phyloP scores from a whole-genome alignment of 1,140 invertebrate genomes.

The Hestina assimilis region DNA sequence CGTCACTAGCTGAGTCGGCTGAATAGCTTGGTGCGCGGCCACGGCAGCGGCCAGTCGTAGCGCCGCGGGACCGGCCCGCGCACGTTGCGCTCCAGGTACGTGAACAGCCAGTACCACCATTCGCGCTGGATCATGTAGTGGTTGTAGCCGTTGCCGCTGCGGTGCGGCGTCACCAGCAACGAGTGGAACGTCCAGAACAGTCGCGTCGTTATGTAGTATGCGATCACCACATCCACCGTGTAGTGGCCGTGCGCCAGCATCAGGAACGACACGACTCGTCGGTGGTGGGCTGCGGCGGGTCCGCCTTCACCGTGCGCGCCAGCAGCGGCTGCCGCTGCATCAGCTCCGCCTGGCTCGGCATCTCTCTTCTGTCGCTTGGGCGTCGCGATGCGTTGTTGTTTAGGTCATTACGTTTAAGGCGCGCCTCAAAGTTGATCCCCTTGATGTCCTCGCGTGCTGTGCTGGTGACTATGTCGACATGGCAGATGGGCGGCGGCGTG shows the following conservation, averaged over 20 bases:
- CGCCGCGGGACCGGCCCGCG: constrained; percentile 87
- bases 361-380: constrained; percentile 40
- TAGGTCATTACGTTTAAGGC: constrained; percentile 72
- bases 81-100: constrained; percentile 92
- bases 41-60: constrained; percentile 92
- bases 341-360: constrained; percentile 73
- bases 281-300: constrained; percentile 61
- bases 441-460: constrained; percentile 64
- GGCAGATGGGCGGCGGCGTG: constrained; percentile 43
- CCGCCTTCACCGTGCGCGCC: constrained; percentile 60
- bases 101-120: constrained; percentile 92
- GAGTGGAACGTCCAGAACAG: constrained; percentile 96
- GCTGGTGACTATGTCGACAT: constrained; percentile 63
- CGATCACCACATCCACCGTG: constrained; percentile 93
- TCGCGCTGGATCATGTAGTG: constrained; percentile 83
- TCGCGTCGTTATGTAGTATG: constrained; percentile 93
- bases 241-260: constrained; percentile 93
- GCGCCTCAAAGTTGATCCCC: constrained; percentile 68
- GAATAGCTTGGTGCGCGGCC: constrained; percentile 82
- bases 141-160: constrained; percentile 83
- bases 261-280: constrained; percentile 84
- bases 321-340: constrained; percentile 77
- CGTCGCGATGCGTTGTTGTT: constrained; percentile 73
- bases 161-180: constrained; percentile 84
- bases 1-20: constrained; percentile 77